These are phyloP conservation scores for Drosophila pectinifera DNA, from an alignment of 1,140 invertebrate genomes.

Conservation along the genomic window DNA sequence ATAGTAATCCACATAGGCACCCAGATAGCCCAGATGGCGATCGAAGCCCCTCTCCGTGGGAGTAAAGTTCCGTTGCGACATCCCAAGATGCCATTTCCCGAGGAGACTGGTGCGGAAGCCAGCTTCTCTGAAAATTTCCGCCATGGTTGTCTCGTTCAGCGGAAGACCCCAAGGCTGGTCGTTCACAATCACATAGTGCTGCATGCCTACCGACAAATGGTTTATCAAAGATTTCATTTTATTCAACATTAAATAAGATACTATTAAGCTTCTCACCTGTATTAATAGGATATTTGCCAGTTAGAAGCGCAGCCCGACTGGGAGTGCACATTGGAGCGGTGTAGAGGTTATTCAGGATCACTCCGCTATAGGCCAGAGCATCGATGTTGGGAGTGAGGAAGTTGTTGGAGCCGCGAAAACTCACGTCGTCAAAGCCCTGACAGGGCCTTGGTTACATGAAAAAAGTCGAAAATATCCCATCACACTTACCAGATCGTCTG, in stretches of 20 bases:
- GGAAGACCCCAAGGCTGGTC: conserved; percentile 91
- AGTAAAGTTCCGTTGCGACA: conserved; percentile 89
- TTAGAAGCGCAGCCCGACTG: conserved; percentile 91
- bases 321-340: conserved; percentile 91
- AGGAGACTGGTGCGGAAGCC: conserved; percentile 93
- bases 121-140: conserved; percentile 90
- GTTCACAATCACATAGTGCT: conserved; percentile 91
- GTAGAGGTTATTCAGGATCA: conserved; percentile 92
- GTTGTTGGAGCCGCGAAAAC: conserved; percentile 94
- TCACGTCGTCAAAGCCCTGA: conserved; percentile 94
- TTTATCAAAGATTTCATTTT: too few relatives aligned
- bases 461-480: neutral
- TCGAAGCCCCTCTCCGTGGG: conserved; percentile 93
- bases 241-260: too few relatives aligned
- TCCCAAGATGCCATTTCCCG: conserved; percentile 96
- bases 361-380: conserved; percentile 90
- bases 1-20: conserved; percentile 93
- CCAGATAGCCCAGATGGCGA: conserved; percentile 92
- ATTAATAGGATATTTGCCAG: conserved; percentile 93
- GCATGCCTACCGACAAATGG: conserved; percentile 87
- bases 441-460: neutral
- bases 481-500: conserved; percentile 87
- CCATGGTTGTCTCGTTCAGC: conserved; percentile 90
- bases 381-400: conserved; percentile 95
- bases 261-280: too few relatives aligned